Conservation (phyloP, 2,113 vertebrate species). For the Hemibagrus wyckioides region DNA sequence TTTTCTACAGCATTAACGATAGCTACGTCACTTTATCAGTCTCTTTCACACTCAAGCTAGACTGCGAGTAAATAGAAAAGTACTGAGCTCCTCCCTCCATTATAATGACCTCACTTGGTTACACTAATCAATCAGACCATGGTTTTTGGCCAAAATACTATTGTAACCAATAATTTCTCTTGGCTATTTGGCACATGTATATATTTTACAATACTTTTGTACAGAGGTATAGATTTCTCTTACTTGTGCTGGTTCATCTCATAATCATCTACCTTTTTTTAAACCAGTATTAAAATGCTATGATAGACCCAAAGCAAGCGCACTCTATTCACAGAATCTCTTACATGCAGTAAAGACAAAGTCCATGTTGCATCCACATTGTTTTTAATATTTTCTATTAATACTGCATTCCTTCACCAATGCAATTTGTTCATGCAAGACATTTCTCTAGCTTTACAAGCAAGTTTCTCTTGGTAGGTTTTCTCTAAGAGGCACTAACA, state of each 20-base stretch:
- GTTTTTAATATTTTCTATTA: neutral
- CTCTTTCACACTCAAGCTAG: neutral
- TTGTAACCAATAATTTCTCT: neutral
- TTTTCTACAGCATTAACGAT: neutral
- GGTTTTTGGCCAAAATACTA: neutral
- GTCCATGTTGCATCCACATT: neutral
- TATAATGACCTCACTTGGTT: neutral
- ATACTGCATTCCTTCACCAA: neutral
- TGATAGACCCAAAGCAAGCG: neutral
- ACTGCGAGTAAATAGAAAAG: neutral
- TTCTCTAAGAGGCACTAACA: neutral
- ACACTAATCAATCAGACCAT: neutral
- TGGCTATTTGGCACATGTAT: too few relatives aligned
- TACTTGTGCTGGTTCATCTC: too few relatives aligned
- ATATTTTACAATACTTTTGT: too few relatives aligned
- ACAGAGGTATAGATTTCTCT: too few relatives aligned
- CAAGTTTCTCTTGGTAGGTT: neutral
- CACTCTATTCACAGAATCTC: neutral
- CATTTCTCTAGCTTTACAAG: neutral
- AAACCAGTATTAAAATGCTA: neutral
- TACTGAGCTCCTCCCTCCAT: neutral
- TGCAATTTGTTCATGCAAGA: neutral
- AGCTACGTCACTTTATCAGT: neutral
- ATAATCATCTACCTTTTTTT: too few relatives aligned
- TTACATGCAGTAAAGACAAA: neutral